Base-by-base conservation (phyloP, 2,888 invertebrate genomes). In the Pterobdella sp. region DNA sequence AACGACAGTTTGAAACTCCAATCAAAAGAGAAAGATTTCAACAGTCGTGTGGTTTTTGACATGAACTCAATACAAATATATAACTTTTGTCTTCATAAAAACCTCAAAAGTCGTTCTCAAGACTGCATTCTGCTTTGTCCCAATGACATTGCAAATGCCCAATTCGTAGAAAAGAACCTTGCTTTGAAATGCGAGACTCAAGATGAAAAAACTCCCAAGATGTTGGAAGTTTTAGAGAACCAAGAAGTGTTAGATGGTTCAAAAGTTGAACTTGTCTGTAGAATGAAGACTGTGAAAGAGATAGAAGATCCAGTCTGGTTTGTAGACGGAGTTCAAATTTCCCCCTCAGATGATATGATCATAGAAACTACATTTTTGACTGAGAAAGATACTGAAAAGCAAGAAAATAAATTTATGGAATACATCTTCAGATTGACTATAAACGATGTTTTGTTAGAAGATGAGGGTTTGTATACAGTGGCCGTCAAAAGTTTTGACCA, bases 281-380 rank as follows among this genome's bases (percentile, higher is more conserved):
- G 4, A 3, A n/a, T 56, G 4, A 77, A 83, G 63, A 80, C 81
- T 72, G 81, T 81, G 64, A 77, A 77, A 68, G 81, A 81, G 42
- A 78, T 78, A 34, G 82, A 81, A 2, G 74, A 77, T 64, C 81
- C 83, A 29, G 75, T 75, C 29, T 86, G 85, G 85, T 84, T 81
- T 76, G 80, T 84, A 70, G 84, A 89, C 78, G 89, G 88, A 4
- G 88, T 87, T 66, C 86, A 90, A n/a, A 85, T 73, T 85, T 88
- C 37, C 88, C 67, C 42, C 26, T 73, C 73, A 1, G 31, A 36
- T 3, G 76, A 76, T 72, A 70, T 75, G 60, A 37, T 74, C 60
- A 76, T 77, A 29, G 65, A 65, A 31, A 65, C 32, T 2, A 34
- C 4, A 26, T 4, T n/a, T 4, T 18, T 65, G 65, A 22, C 4